Conservation (phyloP, 2,797 vertebrate species). For the Sebastes flavidus region DNA sequence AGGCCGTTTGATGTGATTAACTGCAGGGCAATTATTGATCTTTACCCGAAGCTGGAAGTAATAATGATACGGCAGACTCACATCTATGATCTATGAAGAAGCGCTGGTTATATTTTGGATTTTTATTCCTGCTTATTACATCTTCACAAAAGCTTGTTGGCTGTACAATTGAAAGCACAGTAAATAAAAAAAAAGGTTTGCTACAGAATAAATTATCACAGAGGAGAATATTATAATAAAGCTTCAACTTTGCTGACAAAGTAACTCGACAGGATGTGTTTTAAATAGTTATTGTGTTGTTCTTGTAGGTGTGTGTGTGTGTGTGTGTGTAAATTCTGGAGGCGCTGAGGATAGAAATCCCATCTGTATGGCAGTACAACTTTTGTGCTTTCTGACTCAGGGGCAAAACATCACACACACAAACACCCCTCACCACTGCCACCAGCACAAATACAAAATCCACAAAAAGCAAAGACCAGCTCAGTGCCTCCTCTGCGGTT, state of each 20-base stretch:
- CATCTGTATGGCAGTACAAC: constrained; percentile 5
- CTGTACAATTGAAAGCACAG: neutral
- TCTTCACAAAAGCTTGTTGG: constrained; percentile 6
- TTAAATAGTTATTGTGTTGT: neutral
- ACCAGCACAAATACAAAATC: constrained; percentile 18
- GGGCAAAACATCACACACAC: constrained; percentile 7
- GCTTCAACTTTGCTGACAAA: neutral
- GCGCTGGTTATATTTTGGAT: neutral
- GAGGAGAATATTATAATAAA: neutral
- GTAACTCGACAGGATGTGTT: neutral
- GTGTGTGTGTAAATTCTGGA: neutral
- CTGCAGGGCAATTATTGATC: constrained; percentile 75
- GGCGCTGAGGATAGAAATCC: constrained; percentile 26
- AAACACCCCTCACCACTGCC: neutral
- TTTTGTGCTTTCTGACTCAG: constrained; percentile 19
- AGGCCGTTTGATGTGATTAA: constrained; percentile 75
- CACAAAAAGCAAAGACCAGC: neutral
- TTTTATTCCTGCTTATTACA: neutral
- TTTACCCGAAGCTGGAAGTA: constrained; percentile 27
- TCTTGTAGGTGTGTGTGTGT: neutral
- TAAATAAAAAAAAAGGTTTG: neutral
- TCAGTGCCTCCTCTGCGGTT: neutral
- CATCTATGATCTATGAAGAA: constrained; percentile 15
- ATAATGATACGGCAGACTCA: constrained; percentile 2
- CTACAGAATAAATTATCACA: neutral